Evolutionary conservation across 2,797 vertebrate species (phyloP), one percentile per base, ranked within the genome.

Genomic region (Nyctalus aviator): DNA sequence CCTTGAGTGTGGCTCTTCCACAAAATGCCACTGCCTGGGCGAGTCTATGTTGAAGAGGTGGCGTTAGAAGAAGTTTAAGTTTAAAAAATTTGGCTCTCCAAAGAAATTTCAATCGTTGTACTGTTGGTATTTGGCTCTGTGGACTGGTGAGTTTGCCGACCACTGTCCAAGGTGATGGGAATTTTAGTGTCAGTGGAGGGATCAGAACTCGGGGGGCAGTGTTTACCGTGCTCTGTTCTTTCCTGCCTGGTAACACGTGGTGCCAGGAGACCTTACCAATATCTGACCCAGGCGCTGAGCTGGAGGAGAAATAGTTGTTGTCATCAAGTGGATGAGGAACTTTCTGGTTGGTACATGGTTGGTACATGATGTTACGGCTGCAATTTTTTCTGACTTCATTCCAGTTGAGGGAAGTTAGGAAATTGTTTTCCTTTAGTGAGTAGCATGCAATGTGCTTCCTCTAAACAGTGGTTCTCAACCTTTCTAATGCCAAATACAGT

Each of bases 361-460:
- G 14, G 32, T 69, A 82, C 4, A 41, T 48, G 64, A 23, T 85
- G 20, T 88, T 32, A 59, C 21, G 88, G 50, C 44, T 71, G 27
- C 23, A 41, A 32, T 25, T 64, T 64, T 48, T 48, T 91, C 73
- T 83, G 90, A 88, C 66, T 88, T 87, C 13, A 88, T 81, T 82
- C 78, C 78, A 94, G 78, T 69, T 73, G 79, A 32, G 64, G 77
- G 76, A 91, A 88, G 79, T 87, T 90, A 66, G 79, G 75, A 91
- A 84, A 81, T 84, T 62, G 41, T 88, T 84, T 95, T 90, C 71
- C 32, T 72, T 71, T 83, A 75, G 66, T 2, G 4, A 85, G 68
- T 76, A 50, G 78, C 64, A 17, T 66, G 50, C 71, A 79, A 53
- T 50, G 13, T 9, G 27, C 88, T 81, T 68, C 37, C 82, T 86